Base-by-base conservation (phyloP, 2,113 vertebrate species). In the Larimichthys crocea region DNA sequence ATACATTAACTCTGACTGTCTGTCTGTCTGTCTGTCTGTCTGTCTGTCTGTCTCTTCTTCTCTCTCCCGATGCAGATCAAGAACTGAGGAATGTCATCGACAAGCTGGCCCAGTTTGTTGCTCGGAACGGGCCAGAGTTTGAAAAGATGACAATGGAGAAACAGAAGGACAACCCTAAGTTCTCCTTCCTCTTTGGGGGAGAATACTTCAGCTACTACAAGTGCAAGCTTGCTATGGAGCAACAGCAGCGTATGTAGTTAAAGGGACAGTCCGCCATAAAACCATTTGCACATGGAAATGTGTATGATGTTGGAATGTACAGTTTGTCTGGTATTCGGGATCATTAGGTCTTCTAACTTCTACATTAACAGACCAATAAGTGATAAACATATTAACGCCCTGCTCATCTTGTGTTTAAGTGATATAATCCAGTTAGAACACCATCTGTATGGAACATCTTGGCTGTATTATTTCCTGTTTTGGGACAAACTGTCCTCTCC, bases 141-240 rank as follows among this genome's bases (percentile, higher is more conserved):
- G 98, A 99, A 93, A 99, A 99, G 92, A 99, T 99, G 98, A 99
- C 98, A 3, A 99, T 99, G 98, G 98, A 99, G 92, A 99, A 99
- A 88, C 98, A 99, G 93, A 99, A 99, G 86, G 98, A 99, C 88
- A 99, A 99, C 85, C 96, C 95, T 0, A 99, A 99, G 82, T 99
- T 99, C 90, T 99, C 98, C 15, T 99, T 99, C 82, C 96, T 99
- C 9, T 99, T 99, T 57, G 97, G 98, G 17, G 98, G 98, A 12
- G 98, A 99, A 15, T 99, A 96, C 92, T 99, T 98, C 82, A 96
- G 95, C 87, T 99, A 99, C 94, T 99, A 99, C 96, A 98, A 97
- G 90, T 99, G 96, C 94, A 99, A 97, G 91, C 95, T 99, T 87
- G 95, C 97, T 3, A 93, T 98, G 89, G 98, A 97, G 86, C 97